Evolutionary conservation across 2,797 vertebrate genomes (phyloP).

Genomic region (Myripristis murdjan): DNA sequence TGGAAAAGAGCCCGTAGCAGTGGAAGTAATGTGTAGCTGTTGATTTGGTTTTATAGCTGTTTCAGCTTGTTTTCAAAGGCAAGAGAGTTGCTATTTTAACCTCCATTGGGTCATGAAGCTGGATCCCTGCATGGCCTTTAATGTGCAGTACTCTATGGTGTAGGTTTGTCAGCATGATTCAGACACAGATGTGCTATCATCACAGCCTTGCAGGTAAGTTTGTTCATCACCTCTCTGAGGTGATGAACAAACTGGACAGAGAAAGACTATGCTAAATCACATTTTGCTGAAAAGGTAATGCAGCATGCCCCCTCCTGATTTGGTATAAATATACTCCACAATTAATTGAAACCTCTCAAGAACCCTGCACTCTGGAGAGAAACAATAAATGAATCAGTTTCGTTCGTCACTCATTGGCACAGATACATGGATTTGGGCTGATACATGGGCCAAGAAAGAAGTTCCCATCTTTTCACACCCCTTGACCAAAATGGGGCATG

Average conservation of each 20-base stretch:
- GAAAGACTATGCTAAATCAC: background rate
- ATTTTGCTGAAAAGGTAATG: background rate
- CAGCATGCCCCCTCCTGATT: background rate
- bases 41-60: slow-evolving; percentile 20
- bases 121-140: slow-evolving; percentile 45
- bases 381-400: too few species aligned
- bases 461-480: too few species aligned
- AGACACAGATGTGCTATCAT: slow-evolving; percentile 65
- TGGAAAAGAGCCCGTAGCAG: slow-evolving; percentile 19
- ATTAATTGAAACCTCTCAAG: background rate
- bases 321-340: slow-evolving; percentile 6
- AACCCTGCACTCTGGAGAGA: background rate
- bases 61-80: background rate
- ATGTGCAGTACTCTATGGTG: slow-evolving; percentile 43
- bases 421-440: too few species aligned
- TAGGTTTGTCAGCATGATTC: slow-evolving; percentile 41
- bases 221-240: slow-evolving; percentile 5
- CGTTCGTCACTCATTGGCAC: too few species aligned
- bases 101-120: slow-evolving; percentile 51
- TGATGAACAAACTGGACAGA: slow-evolving; percentile 23
- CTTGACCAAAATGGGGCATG: too few species aligned
- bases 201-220: slow-evolving; percentile 51
- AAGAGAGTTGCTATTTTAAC: slow-evolving; percentile 49
- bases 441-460: too few species aligned
- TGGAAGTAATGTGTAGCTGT: background rate